A percentile compares a stretch with the other conserved stretches of the same genome.
Evolutionary conservation across 1,140 invertebrate species (phyloP).

Genomic region (Temnothorax curvispinosus): DNA sequence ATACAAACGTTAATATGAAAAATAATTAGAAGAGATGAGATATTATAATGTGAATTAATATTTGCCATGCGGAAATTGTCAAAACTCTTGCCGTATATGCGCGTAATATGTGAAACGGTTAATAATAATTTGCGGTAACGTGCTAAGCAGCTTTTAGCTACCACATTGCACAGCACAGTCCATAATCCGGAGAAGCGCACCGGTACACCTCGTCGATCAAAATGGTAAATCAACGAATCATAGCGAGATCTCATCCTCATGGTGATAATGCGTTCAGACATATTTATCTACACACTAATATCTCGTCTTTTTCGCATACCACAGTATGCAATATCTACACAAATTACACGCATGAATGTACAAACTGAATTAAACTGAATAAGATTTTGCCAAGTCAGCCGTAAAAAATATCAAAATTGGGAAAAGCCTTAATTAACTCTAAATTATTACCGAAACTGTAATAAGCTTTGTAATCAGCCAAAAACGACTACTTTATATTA

Average conservation of each 20-base stretch:
- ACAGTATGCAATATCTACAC: too few species aligned
- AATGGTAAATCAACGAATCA: conserved; percentile 56
- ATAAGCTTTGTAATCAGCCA: background rate
- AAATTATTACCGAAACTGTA: background rate
- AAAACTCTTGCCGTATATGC: background rate
- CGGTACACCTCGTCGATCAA: conserved; percentile 42
- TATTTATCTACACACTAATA: conserved; percentile 23
- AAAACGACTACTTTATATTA: background rate
- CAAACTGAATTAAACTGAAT: too few species aligned
- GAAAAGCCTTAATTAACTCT: too few species aligned
- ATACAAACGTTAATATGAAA: background rate
- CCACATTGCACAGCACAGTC: conserved; percentile 14
- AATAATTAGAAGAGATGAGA: background rate
- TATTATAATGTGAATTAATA: background rate
- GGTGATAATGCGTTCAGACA: conserved; percentile 1
- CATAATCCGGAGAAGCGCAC: conserved; percentile 23
- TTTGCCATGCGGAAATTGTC: background rate
- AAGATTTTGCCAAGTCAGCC: too few species aligned
- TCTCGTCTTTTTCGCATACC: background rate
- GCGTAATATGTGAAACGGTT: background rate
- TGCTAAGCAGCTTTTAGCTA: conserved; percentile 31
- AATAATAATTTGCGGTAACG: conserved; percentile 11
- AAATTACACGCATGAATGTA: background rate
- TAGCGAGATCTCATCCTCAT: conserved; percentile 22
- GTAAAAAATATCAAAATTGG: too few species aligned